Base-by-base conservation (phyloP, 2,113 vertebrate genomes). In the Elephas maximus region DNA sequence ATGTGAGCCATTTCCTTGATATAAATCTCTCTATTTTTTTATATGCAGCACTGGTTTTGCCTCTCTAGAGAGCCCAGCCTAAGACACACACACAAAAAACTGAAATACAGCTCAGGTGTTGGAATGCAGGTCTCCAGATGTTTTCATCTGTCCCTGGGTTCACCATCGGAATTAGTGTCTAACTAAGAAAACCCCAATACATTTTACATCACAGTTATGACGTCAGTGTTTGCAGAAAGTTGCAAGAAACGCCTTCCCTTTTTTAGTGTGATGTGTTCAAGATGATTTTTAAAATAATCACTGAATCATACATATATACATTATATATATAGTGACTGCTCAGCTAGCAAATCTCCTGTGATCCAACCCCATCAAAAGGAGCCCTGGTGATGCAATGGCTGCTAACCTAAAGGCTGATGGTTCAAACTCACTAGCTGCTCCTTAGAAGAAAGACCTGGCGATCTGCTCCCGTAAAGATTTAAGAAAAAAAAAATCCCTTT, bases 41-140 rank as follows among this genome's bases (percentile, higher is more conserved):
- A 17, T 17, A 57, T 57, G 53, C 15, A 15, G 53, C 53, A 57
- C 53, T 57, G 53, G 53, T 17, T 57, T 57, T 57, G 15, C 11
- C 15, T 57, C 53, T 57, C 53, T 57, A 57, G 15, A 57, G 53
- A 57, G 15, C 53, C 15, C 53, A 57, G 53, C 53, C 53, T 57
- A 57, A 57, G 12, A 57, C 53, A 57, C 53, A 57, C 12, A 15
- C 12, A 37, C 37, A 37, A 17, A 17, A 84, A 89, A 83, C 0
- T 62, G 33, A 93, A 94, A 94, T 89, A 74, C 20, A 62, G n/a
- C n/a, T 60, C 73, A 69, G 77, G 57, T 83, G 94, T 85, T 78
- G 65, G 95, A 96, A 95, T 53, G 17, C 14, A 92, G 67, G 5
- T 79, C 53, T 93, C 37, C 53, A 23, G 71, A 62, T 65, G 62